Percentiles rank a stretch among this genome's conserved stretches.
These are phyloP conservation scores for Scyliorhinus canicula DNA, from an alignment of 2,797 vertebrate genomes.

Conservation along the genomic window DNA sequence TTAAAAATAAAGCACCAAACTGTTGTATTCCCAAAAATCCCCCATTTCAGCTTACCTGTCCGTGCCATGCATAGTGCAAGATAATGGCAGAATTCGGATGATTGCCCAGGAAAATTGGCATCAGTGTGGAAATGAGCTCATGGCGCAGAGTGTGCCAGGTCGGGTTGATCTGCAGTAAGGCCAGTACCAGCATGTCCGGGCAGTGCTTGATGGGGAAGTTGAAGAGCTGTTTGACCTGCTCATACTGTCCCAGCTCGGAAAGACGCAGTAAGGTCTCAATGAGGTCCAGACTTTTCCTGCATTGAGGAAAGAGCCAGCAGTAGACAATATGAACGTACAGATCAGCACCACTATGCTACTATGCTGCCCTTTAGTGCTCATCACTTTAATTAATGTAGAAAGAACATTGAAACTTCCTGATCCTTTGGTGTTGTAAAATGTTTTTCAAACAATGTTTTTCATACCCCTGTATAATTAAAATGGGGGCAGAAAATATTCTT, in stretches of 20 bases:
- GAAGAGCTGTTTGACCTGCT: constrained; percentile 97
- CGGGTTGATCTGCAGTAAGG: constrained; percentile 91
- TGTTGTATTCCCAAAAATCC: too few relatives aligned
- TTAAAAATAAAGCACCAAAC: neutral
- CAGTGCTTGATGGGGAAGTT: constrained; percentile 98
- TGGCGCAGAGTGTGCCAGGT: constrained; percentile 97
- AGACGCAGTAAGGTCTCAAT: constrained; percentile 88
- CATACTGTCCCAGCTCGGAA: constrained; percentile 94
- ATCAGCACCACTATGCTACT: constrained; percentile 19
- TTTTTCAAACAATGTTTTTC: neutral
- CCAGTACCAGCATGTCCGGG: constrained; percentile 95
- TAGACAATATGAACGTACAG: neutral
- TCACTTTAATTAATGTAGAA: neutral
- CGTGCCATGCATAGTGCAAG: constrained; percentile 98
- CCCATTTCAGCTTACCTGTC: constrained; percentile 72
- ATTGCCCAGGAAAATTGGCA: constrained; percentile 98
- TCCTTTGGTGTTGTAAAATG: neutral
- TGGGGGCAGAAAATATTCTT: neutral
- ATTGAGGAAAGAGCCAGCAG: neutral
- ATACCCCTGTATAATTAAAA: neutral
- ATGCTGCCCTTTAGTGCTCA: too few relatives aligned
- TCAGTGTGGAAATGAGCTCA: constrained; percentile 96
- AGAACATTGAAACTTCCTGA: neutral
- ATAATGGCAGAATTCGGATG: constrained; percentile 99
- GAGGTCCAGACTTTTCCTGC: constrained; percentile 97